Evolutionary conservation across 53 echinoderm and acorn worm species (phyloP), one percentile per base, ranked within the genome.

Genomic region (Astropecten irregularis): DNA sequence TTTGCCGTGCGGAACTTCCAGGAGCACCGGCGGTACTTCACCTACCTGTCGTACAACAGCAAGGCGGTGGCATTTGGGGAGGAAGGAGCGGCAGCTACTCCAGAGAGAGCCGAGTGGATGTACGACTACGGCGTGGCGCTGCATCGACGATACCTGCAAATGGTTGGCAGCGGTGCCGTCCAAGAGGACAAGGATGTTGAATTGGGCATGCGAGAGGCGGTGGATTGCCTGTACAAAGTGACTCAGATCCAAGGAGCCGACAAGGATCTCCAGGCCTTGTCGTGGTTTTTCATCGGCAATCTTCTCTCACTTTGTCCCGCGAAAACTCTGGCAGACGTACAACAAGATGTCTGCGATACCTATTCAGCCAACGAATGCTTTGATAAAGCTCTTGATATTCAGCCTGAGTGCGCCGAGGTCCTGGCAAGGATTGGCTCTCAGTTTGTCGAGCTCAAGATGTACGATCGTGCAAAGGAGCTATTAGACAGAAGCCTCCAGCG

Each of bases 41-140:
- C 91, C 2, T 96, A 96, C 72, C 84, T 89, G 27, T 79, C 87
- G 6, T 86, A 70, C 42, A 86, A 91, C 29, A 69, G 88, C 55
- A 91, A 88, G 64, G 87, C 93, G 7, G 92, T 91, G 16, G 87
- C 89, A 18, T 84, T 79, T 9, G 91, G 89, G 6, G 76, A 88
- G 27, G 58, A 71, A 15, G 76, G 64, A 6, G 69, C 40, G 1
- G 53, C 65, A 15, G 27, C 7, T 3, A 40, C 18, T 0, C 84
- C 82, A 9, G 96, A 96, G 53, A 88, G 86, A 31, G 91, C 93
- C 0, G 96, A 96, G 54, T 96, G 96, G 96, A n/a, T 91, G 28
- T 93, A 87, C 72, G 96, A 93, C 54, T 91, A 94, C 44, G 96
- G 87, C 9, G 32, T 91, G 46, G 89, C 89, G 3, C 83, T 96